Evolutionary conservation across 2,113 vertebrate genomes (phyloP), one percentile per base, ranked within the genome.

Genomic region (Hemichromis elongatus): DNA sequence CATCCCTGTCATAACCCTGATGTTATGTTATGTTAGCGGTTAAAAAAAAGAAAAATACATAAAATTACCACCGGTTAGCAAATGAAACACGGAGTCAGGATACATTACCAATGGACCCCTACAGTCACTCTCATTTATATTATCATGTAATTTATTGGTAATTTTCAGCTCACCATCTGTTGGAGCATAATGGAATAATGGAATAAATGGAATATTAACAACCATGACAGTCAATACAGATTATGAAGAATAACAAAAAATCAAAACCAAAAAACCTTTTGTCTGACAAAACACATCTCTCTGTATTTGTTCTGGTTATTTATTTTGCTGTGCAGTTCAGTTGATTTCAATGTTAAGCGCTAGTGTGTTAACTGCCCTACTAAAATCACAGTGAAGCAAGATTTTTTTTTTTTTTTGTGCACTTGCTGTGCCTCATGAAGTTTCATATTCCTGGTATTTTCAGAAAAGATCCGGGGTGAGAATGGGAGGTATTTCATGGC

Each of bases 241-340:
- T 47, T 63, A 63, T n/a, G 19, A 61, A 19, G 28, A 33, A 33
- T 5, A 30, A 59, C 14, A 5, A 18, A 30, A 59, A 42, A 37
- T 42, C 5, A 66, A 33, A 19, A 9, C 9, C n/a, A 14, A 24
- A 68, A 0, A 0, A 30, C 9, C 11, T 21, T 7, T 24, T 45
- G 37, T 70, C 42, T 37, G 21, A 63, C 33, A 21, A 63, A 63
- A 45, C 66, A 45, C 5, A 73, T 45, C 28, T 19, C 13, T 47
- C 18, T 28, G 21, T 47, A 42, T 73, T 14, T 73, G 24, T 18
- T 73, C 40, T 47, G 40, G 5, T 19, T 45, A 26, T 30, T 30
- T 30, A 30, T 30, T 75, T 16, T 50, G 9, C 2, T n/a, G 16
- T 30, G 7, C 68, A 47, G 68, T 73, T 30, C 26, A 50, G 24